Evolutionary conservation across 2,113 vertebrate genomes (phyloP), one percentile per base, ranked within the genome.

Genomic region (Clinocottus analis): DNA sequence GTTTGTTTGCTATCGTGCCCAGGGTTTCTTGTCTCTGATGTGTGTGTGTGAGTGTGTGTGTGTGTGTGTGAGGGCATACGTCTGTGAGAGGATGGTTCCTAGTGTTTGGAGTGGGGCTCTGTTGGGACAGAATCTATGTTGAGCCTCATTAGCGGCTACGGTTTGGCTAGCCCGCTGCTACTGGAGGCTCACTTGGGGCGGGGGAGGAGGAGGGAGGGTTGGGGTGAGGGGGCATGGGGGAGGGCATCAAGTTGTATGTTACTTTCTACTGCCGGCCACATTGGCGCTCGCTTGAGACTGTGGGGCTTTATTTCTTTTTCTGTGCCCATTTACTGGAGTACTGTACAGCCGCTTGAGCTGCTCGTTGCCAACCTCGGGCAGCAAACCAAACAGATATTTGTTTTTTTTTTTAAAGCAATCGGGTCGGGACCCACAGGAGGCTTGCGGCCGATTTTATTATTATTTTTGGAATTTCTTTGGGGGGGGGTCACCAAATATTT

Each of bases 231-330:
- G 47, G 47, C 29, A 31, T n/a, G n/a, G n/a, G n/a, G n/a, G n/a
- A n/a, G 87, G 84, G 72, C 91, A 84, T 88, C 80, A 84, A 91
- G 89, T 92, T 91, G 88, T 86, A 87, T 91, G 90, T 90, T 90
- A 74, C 85, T 79, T 83, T 83, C 84, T 82, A 83, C 77, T 84
- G 88, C 75, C 89, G 86, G 77, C 83, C 91, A 90, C 1, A 92
- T 49, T 90, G 85, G 87, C 73, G 71, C 84, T 70, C 56, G 79
- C 81, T 63, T 76, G 43, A 86, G 51, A 80, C 75, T 75, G 45
- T 35, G 51, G 7, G n/a, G 29, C 64, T 55, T 63, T 53, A 17
- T 56, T 61, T 37, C 29, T 53, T 56, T 59, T 78, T 79, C 7
- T 75, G 16, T 63, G 27, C 16, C 43, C 29, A 1, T 39, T 51